Percentiles rank a stretch among this genome's conserved stretches.
Evolutionary conservation across 2,113 vertebrate species (phyloP).

Genomic region (Xiphias gladius): DNA sequence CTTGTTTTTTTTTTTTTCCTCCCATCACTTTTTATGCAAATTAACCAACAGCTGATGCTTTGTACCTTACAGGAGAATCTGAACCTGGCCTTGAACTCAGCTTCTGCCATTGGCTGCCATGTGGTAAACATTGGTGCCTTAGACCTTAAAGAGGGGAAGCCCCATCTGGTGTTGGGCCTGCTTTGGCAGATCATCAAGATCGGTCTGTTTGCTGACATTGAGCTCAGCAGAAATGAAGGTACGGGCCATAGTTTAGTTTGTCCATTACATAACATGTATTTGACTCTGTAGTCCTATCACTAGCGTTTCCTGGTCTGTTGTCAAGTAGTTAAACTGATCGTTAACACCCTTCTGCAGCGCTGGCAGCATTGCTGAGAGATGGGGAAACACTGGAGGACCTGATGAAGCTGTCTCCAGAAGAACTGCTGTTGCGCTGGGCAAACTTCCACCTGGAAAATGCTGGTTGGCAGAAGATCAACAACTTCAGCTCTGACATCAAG

Average conservation of each 20-base stretch:
- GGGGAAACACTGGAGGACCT: conserved; percentile 97
- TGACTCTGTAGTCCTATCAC: not conserved
- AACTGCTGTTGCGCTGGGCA: conserved; percentile 96
- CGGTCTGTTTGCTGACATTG: conserved; percentile 95
- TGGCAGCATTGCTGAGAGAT: conserved; percentile 95
- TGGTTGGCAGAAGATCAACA: conserved; percentile 94
- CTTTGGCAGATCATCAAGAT: conserved; percentile 99
- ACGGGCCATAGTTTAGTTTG: not conserved
- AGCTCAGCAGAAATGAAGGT: conserved; percentile 99
- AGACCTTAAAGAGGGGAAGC: conserved; percentile 95
- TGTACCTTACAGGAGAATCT: conserved; percentile 90
- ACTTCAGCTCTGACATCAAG: conserved; percentile 97
- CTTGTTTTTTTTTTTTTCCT: too few relatives aligned
- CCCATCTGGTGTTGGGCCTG: conserved; percentile 94
- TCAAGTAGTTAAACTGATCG: conserved; percentile 36
- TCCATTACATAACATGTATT: not conserved
- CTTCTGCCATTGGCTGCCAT: conserved; percentile 97
- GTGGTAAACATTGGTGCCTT: conserved; percentile 97
- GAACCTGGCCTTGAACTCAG: conserved; percentile 95
- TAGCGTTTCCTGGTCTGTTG: conserved; percentile 12
- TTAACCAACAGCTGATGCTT: not conserved
- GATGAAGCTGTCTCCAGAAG: conserved; percentile 97
- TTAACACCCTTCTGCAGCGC: conserved; percentile 79
- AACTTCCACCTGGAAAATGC: conserved; percentile 98
- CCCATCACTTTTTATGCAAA: not conserved